Evolutionary conservation across 2,797 vertebrate species (phyloP).

Genomic region (Oryzias dopingdopingensis): DNA sequence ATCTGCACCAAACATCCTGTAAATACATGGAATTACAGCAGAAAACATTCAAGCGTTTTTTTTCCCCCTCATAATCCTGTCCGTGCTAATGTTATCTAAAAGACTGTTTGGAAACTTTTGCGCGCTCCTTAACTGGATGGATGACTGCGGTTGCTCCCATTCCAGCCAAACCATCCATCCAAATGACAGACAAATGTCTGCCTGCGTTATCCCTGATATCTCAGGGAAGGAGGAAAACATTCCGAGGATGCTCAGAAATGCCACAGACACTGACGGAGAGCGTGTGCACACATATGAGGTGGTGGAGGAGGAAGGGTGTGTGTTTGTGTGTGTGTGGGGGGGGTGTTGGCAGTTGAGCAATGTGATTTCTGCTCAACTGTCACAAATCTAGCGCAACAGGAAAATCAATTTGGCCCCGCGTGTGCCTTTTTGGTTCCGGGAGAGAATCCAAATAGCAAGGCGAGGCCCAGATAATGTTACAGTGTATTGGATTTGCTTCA

Average conservation of each 20-base stretch:
- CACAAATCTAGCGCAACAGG: constrained; percentile 82
- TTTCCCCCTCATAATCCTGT: constrained; percentile 1
- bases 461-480: constrained; percentile 75
- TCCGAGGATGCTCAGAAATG: constrained; percentile 59
- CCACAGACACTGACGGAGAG: constrained; percentile 65
- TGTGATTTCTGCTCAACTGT: constrained; percentile 81
- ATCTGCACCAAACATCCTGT: constrained; percentile 11
- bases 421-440: constrained; percentile 75
- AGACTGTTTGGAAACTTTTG: background rate
- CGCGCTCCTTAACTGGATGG: constrained; percentile 34
- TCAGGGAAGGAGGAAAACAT: constrained; percentile 53
- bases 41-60: background rate
- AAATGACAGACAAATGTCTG: constrained; percentile 57
- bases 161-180: constrained; percentile 40
- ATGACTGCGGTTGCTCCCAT: constrained; percentile 12
- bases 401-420: constrained; percentile 82
- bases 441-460: constrained; percentile 78
- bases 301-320: constrained; percentile 12
- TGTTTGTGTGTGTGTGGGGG: constrained; percentile 11
- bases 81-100: constrained; percentile 7
- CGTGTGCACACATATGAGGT: constrained; percentile 18
- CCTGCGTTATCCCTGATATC: constrained; percentile 49
- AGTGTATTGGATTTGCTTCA: constrained; percentile 81
- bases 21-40: constrained; percentile 5
- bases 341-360: constrained; percentile 71